These are phyloP conservation scores for Plebejus argus DNA, from an alignment of 2,888 invertebrate genomes.

Conservation along the genomic window DNA sequence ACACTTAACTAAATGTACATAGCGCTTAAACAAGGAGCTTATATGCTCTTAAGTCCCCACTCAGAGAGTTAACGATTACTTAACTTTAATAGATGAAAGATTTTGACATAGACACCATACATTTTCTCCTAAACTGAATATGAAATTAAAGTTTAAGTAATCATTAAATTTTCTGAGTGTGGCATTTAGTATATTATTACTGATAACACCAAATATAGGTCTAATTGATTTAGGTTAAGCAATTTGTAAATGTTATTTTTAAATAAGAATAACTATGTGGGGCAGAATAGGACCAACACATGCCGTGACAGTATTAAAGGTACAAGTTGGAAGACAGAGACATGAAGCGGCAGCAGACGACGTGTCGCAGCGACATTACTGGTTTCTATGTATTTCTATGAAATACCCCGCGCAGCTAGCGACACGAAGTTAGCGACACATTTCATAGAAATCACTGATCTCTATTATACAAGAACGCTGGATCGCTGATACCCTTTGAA, in stretches of 20 bases:
- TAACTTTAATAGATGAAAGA: neutral
- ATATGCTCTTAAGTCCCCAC: neutral
- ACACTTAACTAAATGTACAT: neutral
- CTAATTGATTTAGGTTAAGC: neutral
- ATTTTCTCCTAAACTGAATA: neutral
- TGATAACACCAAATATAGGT: slow-evolving; percentile 20
- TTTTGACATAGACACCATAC: neutral
- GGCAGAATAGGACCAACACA: neutral
- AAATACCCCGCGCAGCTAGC: too few species aligned
- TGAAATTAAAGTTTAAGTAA: neutral
- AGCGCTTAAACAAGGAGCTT: slow-evolving; percentile 2
- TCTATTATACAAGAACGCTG: too few species aligned
- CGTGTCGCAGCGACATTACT: too few species aligned
- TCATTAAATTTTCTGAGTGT: neutral
- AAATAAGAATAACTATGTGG: neutral
- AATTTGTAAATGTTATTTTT: slow-evolving; percentile 10
- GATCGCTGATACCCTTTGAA: too few species aligned
- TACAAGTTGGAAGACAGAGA: too few species aligned
- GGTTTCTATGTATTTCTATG: too few species aligned
- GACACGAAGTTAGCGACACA: too few species aligned
- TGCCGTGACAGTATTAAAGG: too few species aligned
- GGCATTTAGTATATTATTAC: neutral
- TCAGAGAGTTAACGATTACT: neutral
- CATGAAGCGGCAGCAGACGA: too few species aligned
- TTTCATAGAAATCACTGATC: too few species aligned